phyloP scores from a whole-genome alignment of 1,140 invertebrate species.

The Drosophila tristis region DNA sequence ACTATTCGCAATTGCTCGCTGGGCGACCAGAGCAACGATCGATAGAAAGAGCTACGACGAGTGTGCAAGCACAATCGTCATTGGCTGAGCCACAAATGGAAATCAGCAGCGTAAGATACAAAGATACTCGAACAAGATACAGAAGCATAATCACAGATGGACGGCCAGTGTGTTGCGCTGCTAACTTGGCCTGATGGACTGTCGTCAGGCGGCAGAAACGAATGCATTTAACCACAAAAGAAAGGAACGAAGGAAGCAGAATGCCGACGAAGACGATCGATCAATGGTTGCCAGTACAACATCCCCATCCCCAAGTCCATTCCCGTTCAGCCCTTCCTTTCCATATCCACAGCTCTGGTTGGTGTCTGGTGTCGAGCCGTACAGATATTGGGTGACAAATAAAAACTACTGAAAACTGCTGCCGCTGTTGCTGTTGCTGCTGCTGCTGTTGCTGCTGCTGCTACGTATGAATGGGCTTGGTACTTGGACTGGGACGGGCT shows the following conservation, averaged over 20 bases:
- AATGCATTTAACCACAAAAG: slow-evolving; percentile 75
- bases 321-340: not conserved
- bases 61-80: slow-evolving; percentile 36
- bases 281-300: slow-evolving; percentile 63
- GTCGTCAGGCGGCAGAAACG: slow-evolving; percentile 42
- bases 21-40: slow-evolving; percentile 69
- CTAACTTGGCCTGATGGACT: slow-evolving; percentile 46
- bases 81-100: slow-evolving; percentile 58
- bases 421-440: slow-evolving; percentile 43
- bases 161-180: slow-evolving; percentile 19
- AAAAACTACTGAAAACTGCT: slow-evolving; percentile 83
- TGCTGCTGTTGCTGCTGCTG: slow-evolving; percentile 35
- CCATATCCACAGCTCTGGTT: slow-evolving; percentile 1
- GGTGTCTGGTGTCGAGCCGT: slow-evolving; percentile 79
- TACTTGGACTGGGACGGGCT: slow-evolving; percentile 12
- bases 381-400: slow-evolving; percentile 83
- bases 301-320: not conserved
- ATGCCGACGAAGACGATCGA: slow-evolving; percentile 71
- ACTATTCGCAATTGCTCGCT: slow-evolving; percentile 63
- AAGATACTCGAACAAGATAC: slow-evolving; percentile 34
- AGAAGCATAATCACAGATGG: slow-evolving; percentile 7
- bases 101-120: slow-evolving; percentile 31
- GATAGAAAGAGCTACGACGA: slow-evolving; percentile 16
- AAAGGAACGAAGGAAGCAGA: slow-evolving; percentile 79
- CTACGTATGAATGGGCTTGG: slow-evolving; percentile 72